phyloP scores from a whole-genome alignment of 1,140 invertebrate genomes.

The Trichonephila clavata region DNA sequence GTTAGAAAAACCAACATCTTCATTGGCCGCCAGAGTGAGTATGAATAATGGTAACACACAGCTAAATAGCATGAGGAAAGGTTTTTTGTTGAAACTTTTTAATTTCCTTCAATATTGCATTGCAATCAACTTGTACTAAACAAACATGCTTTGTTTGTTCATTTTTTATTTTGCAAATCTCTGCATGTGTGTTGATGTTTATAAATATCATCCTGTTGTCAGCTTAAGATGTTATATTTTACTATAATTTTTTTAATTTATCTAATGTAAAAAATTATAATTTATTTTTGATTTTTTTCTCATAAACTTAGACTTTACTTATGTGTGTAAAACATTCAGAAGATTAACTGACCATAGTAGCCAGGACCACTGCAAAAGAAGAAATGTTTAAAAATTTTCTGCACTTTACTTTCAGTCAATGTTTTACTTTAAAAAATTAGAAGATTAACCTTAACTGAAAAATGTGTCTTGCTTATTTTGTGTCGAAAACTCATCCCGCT shows the following conservation, averaged over 20 bases:
- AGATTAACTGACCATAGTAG: no score
- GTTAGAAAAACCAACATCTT: slow-evolving; percentile 98
- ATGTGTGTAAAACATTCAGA: no score
- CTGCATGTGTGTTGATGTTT: slow-evolving; percentile 15
- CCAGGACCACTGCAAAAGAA: slow-evolving; percentile 1
- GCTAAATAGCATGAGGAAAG: background rate
- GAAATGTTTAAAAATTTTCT: background rate
- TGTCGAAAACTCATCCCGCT: slow-evolving; percentile 57
- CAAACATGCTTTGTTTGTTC: background rate
- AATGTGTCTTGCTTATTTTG: slow-evolving; percentile 44
- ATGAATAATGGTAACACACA: slow-evolving; percentile 8
- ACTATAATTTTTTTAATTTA: background rate
- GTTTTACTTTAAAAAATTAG: background rate
- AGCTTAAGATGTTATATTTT: background rate
- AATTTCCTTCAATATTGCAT: background rate
- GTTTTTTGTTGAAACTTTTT: background rate
- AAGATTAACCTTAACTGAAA: background rate
- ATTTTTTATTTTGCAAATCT: background rate
- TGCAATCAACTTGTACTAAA: background rate
- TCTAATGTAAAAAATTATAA: background rate
- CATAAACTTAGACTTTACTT: background rate
- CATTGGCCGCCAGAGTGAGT: slow-evolving; percentile 97
- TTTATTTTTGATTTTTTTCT: background rate
- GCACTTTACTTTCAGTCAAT: slow-evolving; percentile 14
- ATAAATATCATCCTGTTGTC: background rate